Percentiles rank a stretch among this genome's conserved stretches.
phyloP scores from a whole-genome alignment of 2,797 vertebrate species.

The Amazonetta brasiliensis region DNA sequence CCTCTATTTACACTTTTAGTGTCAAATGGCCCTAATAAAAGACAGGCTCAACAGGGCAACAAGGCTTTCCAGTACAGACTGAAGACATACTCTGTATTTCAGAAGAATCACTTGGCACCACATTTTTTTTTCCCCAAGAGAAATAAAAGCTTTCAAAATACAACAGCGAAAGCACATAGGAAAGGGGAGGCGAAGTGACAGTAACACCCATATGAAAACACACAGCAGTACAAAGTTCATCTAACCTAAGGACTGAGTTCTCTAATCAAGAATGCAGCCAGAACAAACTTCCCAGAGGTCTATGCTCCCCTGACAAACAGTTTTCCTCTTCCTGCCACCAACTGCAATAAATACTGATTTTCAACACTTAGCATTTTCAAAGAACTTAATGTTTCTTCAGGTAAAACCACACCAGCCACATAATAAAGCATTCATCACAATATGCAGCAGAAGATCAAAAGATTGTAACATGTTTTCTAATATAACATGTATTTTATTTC shows the following conservation, averaged over 20 bases:
- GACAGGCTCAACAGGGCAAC: background rate
- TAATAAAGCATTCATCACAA: background rate
- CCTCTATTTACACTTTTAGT: background rate
- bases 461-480: background rate
- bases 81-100: background rate
- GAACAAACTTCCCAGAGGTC: background rate
- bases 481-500: background rate
- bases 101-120: background rate
- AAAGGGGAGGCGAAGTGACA: background rate
- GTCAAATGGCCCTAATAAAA: background rate
- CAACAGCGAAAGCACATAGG: background rate
- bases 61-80: background rate
- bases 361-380: background rate
- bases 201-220: background rate
- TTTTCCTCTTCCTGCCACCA: background rate
- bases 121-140: background rate
- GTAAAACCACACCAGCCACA: background rate
- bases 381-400: background rate
- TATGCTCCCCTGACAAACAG: background rate
- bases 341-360: background rate
- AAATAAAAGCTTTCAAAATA: background rate
- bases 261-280: background rate
- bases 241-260: background rate
- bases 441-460: background rate
- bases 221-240: background rate